These are phyloP conservation scores for Aphodius granarius DNA, from an alignment of 2,888 invertebrate genomes.

Conservation along the genomic window DNA sequence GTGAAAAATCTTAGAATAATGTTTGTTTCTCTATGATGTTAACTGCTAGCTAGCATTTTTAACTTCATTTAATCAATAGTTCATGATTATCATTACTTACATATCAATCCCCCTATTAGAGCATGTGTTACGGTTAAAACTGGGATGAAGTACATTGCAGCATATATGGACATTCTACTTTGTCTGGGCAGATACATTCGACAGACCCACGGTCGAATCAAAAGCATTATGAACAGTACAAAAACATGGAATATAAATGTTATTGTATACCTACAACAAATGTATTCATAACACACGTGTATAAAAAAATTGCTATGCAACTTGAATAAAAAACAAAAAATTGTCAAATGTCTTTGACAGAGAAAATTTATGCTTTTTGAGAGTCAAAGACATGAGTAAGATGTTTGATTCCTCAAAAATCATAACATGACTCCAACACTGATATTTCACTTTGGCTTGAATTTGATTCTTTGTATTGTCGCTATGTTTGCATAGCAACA, in stretches of 20 bases:
- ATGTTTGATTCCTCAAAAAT: too few species aligned
- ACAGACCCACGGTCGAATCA: conserved; percentile 76
- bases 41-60: too few species aligned
- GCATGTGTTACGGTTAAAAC: conserved; percentile 85
- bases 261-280: conserved; percentile 79
- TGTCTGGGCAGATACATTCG: conserved; percentile 65
- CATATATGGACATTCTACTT: conserved; percentile 83
- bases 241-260: conserved; percentile 88
- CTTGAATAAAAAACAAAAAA: not conserved
- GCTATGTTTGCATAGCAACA: too few species aligned
- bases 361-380: too few species aligned
- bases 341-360: too few species aligned
- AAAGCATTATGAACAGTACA: conserved; percentile 76
- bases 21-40: too few species aligned
- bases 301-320: not conserved
- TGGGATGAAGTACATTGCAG: conserved; percentile 93
- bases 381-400: too few species aligned
- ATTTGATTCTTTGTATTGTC: too few species aligned
- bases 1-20: too few species aligned
- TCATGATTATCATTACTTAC: conserved; percentile 70
- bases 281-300: conserved; percentile 22
- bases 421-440: too few species aligned
- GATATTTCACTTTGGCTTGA: too few species aligned
- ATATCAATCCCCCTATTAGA: conserved; percentile 87
- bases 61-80: too few species aligned